Evolutionary conservation across 2,888 invertebrate species (phyloP).

Genomic region (Iphiclides podalirius): DNA sequence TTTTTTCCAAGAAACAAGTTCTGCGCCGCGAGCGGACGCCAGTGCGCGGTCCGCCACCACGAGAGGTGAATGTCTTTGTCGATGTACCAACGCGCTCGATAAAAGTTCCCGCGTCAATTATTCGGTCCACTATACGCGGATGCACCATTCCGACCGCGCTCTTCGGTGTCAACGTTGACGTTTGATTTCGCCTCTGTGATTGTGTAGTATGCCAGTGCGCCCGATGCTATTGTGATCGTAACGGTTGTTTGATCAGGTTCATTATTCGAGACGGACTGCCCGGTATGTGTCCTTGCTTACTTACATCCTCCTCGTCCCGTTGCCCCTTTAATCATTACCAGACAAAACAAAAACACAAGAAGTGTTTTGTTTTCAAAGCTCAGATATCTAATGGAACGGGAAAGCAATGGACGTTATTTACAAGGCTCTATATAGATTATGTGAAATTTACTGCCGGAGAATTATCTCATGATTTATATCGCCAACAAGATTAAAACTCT

Average conservation of each 20-base stretch:
- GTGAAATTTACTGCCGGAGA: constrained; percentile 19
- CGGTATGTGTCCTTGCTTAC: constrained; percentile 60
- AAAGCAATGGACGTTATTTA: constrained; percentile 8
- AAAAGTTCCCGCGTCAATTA: constrained; percentile 33
- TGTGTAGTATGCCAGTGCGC: constrained; percentile 44
- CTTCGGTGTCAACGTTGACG: constrained; percentile 15
- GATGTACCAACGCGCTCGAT: constrained; percentile 34
- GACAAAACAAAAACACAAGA: no score
- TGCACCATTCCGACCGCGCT: constrained; percentile 1
- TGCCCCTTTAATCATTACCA: no score
- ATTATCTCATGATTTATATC: constrained; percentile 24
- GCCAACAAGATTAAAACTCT: constrained; percentile 6
- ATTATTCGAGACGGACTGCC: constrained; percentile 52
- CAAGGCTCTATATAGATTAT: constrained; percentile 17
- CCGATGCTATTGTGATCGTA: constrained; percentile 54
- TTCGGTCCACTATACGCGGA: constrained; percentile 34
- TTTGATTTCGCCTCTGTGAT: constrained; percentile 11
- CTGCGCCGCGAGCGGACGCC: constrained; percentile 79
- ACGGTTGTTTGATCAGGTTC: constrained; percentile 62
- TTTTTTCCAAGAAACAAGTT: constrained; percentile 82
- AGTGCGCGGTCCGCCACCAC: constrained; percentile 73
- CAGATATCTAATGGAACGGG: constrained; percentile 11
- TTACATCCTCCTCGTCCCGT: constrained; percentile 7
- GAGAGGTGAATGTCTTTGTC: constrained; percentile 73
- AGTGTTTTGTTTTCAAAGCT: not conserved